Base-by-base conservation (phyloP, 1,140 invertebrate species). In the Halictus rubicundus region DNA sequence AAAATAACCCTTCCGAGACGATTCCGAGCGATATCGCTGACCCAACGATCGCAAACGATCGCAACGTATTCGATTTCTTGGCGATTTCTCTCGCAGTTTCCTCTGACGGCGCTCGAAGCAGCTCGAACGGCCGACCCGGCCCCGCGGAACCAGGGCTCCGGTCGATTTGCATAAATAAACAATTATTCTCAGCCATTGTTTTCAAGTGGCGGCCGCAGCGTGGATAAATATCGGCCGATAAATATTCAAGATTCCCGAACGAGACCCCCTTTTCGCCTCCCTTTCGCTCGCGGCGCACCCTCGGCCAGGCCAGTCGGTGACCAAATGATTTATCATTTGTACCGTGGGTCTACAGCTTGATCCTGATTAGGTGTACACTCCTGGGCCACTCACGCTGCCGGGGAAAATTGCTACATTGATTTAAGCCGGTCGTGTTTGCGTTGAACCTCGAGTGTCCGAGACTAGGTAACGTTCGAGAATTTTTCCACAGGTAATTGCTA, bases 311-410 rank as follows among this genome's bases (percentile, higher is more conserved):
- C 23, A 37, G 49, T 49, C 46, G 46, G 68, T 64, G 73, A 68
- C 68, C 52, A 49, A 82, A 88, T 86, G 78, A 89, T 89, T 89
- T 88, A 91, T 88, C 89, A 89, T 89, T 89, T 82, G 86, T 85
- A 89, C 86, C 84, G 42, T 12, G 42, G 12, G 42, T 12, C 10
- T 46, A 46, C 39, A 42, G 39, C 39, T 42, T 42, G 39, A 42
- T 10, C 39, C 39, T 1, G 42, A 14, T 14, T 46, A 46, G 42
- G 32, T 32, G 32, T 32, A 46, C 10, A 46, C 10, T 1, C 10
- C 12, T 46, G 42, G 42, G 42, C 10, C 42, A 12, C 1, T 46
- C 42, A 14, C 12, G 42, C 42, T 46, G 10, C 14, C 2, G 14
- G 42, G 14, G 0, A 46, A 12, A 46, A 14, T 14, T 46, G 42